phyloP scores from a whole-genome alignment of 2,113 vertebrate species.

The Corynorhinus townsendii region DNA sequence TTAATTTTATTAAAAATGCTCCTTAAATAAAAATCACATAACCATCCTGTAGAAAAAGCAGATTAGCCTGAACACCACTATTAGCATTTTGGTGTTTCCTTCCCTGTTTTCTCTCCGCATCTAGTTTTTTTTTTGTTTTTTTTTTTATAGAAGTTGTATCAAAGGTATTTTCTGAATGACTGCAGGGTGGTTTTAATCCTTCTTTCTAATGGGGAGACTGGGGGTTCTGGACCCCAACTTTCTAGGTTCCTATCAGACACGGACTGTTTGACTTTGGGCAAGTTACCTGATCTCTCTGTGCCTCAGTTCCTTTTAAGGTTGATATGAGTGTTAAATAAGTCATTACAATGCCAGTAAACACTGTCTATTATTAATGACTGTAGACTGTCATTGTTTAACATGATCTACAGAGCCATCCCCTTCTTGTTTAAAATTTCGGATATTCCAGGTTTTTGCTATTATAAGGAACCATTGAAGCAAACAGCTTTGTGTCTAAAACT shows the following conservation, averaged over 20 bases:
- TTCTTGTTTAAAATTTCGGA: neutral
- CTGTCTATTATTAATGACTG: neutral
- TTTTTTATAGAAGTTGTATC: neutral
- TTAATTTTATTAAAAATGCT: slow-evolving; percentile 32
- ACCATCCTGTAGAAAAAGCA: neutral
- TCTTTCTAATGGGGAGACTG: neutral
- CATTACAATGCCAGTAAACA: neutral
- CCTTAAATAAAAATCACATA: neutral
- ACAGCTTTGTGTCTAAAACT: neutral
- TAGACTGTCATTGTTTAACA: neutral
- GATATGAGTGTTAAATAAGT: neutral
- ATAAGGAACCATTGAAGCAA: neutral
- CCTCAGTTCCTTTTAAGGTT: neutral
- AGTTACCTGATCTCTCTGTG: neutral
- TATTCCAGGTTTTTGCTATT: neutral
- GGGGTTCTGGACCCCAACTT: neutral
- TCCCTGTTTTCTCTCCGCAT: neutral
- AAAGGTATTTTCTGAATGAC: neutral
- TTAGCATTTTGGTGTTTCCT: neutral
- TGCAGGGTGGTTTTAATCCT: neutral
- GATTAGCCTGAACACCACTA: neutral
- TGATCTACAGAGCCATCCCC: neutral
- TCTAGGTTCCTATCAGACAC: neutral
- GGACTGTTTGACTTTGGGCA: neutral
- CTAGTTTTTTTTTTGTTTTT: neutral